Evolutionary conservation across 2,888 invertebrate genomes (phyloP).

Genomic region (Tuta absoluta): DNA sequence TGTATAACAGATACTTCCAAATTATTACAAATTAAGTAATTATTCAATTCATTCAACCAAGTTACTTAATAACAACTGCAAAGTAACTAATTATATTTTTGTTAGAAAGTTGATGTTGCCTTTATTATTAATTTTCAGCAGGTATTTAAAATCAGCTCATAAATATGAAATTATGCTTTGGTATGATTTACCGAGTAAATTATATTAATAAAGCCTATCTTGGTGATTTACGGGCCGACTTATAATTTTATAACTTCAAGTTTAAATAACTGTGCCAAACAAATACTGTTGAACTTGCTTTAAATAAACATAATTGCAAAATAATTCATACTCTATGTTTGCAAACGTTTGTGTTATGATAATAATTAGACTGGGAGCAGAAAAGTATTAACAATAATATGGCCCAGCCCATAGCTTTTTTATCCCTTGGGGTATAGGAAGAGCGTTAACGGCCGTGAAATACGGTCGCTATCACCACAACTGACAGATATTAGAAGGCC

Average conservation of each 20-base stretch:
- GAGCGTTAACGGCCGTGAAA: no score
- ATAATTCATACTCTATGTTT: neutral
- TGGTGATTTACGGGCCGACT: slow-evolving; percentile 23
- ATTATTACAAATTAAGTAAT: neutral
- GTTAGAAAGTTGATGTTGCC: slow-evolving; percentile 8
- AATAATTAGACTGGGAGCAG: no score
- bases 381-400: no score
- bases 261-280: neutral
- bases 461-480: no score
- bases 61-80: neutral
- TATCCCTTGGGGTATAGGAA: no score
- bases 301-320: neutral
- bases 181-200: slow-evolving; percentile 47
- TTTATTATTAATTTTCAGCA: slow-evolving; percentile 46
- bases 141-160: slow-evolving; percentile 27
- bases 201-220: slow-evolving; percentile 33
- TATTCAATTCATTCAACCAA: neutral
- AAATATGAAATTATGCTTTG: slow-evolving; percentile 40
- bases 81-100: slow-evolving; percentile 9
- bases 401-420: no score
- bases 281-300: neutral
- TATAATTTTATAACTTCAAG: slow-evolving; percentile 21
- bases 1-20: no score
- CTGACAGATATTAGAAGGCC: no score
- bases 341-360: no score